Percentiles rank a stretch among this genome's conserved stretches.
Conservation (phyloP, 2,113 vertebrate genomes). For the Mugil cephalus region DNA sequence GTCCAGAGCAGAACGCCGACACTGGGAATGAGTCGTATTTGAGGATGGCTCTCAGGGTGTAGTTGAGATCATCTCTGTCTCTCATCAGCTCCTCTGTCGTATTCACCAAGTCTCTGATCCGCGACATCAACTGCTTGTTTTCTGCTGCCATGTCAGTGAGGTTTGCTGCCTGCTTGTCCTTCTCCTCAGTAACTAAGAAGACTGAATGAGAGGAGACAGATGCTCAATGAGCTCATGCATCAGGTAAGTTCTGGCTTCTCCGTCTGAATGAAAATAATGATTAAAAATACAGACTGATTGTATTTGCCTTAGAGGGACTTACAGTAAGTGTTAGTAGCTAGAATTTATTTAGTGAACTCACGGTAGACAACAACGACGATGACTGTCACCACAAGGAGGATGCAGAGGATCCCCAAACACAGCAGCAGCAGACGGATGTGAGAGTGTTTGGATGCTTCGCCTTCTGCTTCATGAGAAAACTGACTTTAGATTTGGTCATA, state of each 20-base stretch:
- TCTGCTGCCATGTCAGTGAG: background rate
- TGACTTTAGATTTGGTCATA: background rate
- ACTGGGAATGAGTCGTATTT: constrained; percentile 41
- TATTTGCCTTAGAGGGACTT: no score
- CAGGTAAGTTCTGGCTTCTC: no score
- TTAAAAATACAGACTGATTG: no score
- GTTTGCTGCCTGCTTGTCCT: background rate
- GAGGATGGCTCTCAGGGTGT: constrained; percentile 34
- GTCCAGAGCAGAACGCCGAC: constrained; percentile 5
- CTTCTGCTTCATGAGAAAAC: constrained; percentile 14
- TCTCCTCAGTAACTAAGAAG: constrained; percentile 6
- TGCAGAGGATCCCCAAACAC: constrained; percentile 16
- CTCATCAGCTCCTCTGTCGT: no score
- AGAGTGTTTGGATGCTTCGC: background rate
- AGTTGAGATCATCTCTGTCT: constrained; percentile 9
- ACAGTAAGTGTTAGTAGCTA: no score
- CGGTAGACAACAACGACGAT: constrained; percentile 26
- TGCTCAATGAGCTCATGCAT: background rate
- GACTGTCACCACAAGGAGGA: constrained; percentile 19
- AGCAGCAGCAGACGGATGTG: background rate
- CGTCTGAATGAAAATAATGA: no score
- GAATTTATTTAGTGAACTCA: constrained; percentile 35
- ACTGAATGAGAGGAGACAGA: background rate
- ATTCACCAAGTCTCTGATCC: no score
- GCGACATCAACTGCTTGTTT: background rate